phyloP scores from a whole-genome alignment of 2,797 vertebrate genomes.

The Adelosebastes latens region DNA sequence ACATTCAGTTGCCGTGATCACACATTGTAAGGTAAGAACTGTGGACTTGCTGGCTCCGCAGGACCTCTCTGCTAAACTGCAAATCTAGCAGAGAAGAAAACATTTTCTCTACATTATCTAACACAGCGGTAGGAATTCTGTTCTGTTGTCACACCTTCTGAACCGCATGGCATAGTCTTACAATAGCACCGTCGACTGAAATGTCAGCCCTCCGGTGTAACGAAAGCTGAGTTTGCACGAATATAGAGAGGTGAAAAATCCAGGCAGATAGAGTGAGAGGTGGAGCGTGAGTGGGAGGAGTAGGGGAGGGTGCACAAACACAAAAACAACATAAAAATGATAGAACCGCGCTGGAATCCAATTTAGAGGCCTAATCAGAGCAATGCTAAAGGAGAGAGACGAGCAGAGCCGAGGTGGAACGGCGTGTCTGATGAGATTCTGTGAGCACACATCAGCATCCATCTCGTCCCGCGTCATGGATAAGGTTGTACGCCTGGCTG shows the following conservation, averaged over 20 bases:
- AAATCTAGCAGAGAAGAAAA: slow-evolving; percentile 11
- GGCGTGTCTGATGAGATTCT: slow-evolving; percentile 67
- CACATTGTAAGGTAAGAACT: background rate
- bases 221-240: slow-evolving; percentile 36
- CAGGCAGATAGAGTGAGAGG: slow-evolving; percentile 37
- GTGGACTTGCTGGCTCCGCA: background rate
- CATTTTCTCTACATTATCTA: background rate
- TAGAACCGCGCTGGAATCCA: slow-evolving; percentile 59
- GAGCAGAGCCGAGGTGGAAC: slow-evolving; percentile 67
- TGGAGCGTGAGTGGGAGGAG: background rate
- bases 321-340: slow-evolving; percentile 59
- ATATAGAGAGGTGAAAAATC: slow-evolving; percentile 31
- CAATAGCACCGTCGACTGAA: slow-evolving; percentile 27
- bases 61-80: background rate
- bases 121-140: slow-evolving; percentile 28
- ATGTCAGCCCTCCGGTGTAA: slow-evolving; percentile 37
- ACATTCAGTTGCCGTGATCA: background rate
- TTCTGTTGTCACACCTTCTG: slow-evolving; percentile 48
- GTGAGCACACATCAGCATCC: slow-evolving; percentile 53
- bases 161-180: slow-evolving; percentile 24
- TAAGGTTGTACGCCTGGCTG: slow-evolving; percentile 31
- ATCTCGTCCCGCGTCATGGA: slow-evolving; percentile 32
- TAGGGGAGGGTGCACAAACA: slow-evolving; percentile 38
- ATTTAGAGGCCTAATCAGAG: slow-evolving; percentile 69
- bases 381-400: slow-evolving; percentile 47